Percentiles rank a stretch among this genome's conserved stretches.
These are phyloP conservation scores for Chascanopsetta lugubris DNA, from an alignment of 2,113 vertebrate species.

Conservation along the genomic window DNA sequence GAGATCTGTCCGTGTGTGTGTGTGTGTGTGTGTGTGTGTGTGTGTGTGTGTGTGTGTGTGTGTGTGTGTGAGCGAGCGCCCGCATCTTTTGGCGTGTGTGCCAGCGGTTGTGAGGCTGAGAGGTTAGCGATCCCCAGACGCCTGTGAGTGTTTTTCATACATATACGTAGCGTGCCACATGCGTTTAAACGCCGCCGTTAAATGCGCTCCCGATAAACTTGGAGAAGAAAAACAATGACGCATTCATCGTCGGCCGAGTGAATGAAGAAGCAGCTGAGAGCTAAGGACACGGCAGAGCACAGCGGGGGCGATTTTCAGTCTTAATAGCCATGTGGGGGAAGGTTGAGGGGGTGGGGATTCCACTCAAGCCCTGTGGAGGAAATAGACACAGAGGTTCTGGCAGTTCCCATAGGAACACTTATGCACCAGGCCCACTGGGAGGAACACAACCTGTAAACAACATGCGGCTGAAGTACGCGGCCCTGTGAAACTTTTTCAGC, in stretches of 20 bases:
- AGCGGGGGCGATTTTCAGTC: slow-evolving; percentile 52
- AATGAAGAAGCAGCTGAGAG: slow-evolving; percentile 32
- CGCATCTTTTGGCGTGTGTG: slow-evolving; percentile 40
- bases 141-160: slow-evolving; percentile 48
- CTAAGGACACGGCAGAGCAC: slow-evolving; percentile 48
- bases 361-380: slow-evolving; percentile 52
- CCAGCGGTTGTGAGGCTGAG: slow-evolving; percentile 26
- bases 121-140: slow-evolving; percentile 60
- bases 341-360: slow-evolving; percentile 49
- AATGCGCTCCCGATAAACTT: slow-evolving; percentile 43
- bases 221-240: slow-evolving; percentile 52
- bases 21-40: slow-evolving; percentile 15
- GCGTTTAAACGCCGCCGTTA: slow-evolving; percentile 50
- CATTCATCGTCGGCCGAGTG: slow-evolving; percentile 46
- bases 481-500: slow-evolving; percentile 28
- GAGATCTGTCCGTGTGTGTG: slow-evolving; percentile 52
- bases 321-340: slow-evolving; percentile 40
- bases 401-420: slow-evolving; percentile 70
- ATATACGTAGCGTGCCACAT: slow-evolving; percentile 33
- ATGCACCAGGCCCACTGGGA: not conserved
- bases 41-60: slow-evolving; percentile 43
- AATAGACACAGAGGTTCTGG: slow-evolving; percentile 40
- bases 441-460: slow-evolving; percentile 50
- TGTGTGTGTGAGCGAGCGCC: slow-evolving; percentile 16
- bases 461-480: slow-evolving; percentile 19